Conservation (phyloP, 2,888 invertebrate species). For the Beris chalybata region DNA sequence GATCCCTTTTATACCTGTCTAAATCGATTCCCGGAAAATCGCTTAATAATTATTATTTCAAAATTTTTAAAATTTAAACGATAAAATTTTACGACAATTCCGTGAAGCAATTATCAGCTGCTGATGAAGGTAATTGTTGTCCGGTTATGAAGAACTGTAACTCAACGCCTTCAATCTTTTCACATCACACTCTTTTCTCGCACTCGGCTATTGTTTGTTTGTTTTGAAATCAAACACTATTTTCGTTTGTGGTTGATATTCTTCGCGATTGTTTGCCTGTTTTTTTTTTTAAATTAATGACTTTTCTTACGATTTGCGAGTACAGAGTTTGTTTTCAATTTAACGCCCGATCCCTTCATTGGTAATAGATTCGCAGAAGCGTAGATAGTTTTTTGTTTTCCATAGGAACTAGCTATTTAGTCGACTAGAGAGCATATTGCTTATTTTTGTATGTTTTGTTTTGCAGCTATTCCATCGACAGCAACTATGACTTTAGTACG, state of each 20-base stretch:
- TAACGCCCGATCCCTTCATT: slow-evolving; percentile 6
- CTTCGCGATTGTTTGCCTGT: not conserved
- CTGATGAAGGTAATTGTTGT: not conserved
- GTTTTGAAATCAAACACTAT: slow-evolving; percentile 22
- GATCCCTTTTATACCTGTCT: too few relatives aligned
- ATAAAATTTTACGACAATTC: not conserved
- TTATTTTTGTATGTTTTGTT: not conserved
- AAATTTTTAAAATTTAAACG: too few relatives aligned
- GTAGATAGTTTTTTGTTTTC: too few relatives aligned
- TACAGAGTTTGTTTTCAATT: slow-evolving; percentile 5
- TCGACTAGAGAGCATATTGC: too few relatives aligned
- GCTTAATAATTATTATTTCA: too few relatives aligned
- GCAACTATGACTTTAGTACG: slow-evolving; percentile 11
- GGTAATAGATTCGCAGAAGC: not conserved
- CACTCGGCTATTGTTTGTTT: slow-evolving; percentile 8
- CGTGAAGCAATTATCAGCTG: not conserved
- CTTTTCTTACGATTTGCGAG: not conserved
- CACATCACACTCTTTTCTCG: slow-evolving; percentile 1
- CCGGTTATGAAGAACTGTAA: slow-evolving; percentile 22
- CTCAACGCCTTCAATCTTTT: slow-evolving; percentile 8
- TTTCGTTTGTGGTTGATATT: slow-evolving; percentile 2
- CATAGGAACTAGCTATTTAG: too few relatives aligned
- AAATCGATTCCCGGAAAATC: too few relatives aligned
- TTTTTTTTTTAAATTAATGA: not conserved
- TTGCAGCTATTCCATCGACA: slow-evolving; percentile 8